Evolutionary conservation across 2,113 vertebrate genomes (phyloP).

Genomic region (Leptobrachium ailaonicum): DNA sequence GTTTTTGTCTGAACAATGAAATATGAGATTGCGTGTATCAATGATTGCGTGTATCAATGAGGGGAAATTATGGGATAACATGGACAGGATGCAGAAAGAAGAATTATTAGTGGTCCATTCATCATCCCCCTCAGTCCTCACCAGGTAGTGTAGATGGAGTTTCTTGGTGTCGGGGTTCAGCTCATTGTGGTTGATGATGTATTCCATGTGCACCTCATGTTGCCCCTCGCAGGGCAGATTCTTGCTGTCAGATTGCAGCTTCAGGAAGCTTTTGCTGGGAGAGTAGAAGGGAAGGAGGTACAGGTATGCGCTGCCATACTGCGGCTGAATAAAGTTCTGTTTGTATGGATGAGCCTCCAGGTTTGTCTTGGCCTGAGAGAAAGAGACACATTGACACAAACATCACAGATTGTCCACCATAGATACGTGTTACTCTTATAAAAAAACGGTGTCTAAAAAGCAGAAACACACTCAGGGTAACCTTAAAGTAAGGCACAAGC

Average conservation of each 20-base stretch:
- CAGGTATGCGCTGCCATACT: constrained; percentile 34
- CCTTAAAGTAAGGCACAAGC: no score
- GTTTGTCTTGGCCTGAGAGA: constrained; percentile 49
- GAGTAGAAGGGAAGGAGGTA: constrained; percentile 49
- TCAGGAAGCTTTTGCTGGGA: constrained; percentile 53
- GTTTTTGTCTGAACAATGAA: no score
- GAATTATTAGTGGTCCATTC: no score
- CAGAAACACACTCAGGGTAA: no score
- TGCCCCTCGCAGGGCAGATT: not conserved
- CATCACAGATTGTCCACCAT: no score
- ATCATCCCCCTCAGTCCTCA: constrained; percentile 36
- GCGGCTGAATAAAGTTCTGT: accelerated
- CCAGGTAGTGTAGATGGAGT: constrained; percentile 54
- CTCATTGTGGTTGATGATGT: constrained; percentile 25
- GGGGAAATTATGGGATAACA: no score
- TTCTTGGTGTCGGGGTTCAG: not conserved
- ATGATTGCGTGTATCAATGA: no score
- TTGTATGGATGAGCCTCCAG: not conserved
- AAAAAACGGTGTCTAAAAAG: no score
- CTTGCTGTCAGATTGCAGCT: constrained; percentile 34
- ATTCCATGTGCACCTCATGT: constrained; percentile 50
- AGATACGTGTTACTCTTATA: no score
- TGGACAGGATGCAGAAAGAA: no score
- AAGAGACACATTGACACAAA: not conserved
- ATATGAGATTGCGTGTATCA: no score